Evolutionary conservation across 2,797 vertebrate genomes (phyloP).

Genomic region (Mormyrops boulengeri): DNA sequence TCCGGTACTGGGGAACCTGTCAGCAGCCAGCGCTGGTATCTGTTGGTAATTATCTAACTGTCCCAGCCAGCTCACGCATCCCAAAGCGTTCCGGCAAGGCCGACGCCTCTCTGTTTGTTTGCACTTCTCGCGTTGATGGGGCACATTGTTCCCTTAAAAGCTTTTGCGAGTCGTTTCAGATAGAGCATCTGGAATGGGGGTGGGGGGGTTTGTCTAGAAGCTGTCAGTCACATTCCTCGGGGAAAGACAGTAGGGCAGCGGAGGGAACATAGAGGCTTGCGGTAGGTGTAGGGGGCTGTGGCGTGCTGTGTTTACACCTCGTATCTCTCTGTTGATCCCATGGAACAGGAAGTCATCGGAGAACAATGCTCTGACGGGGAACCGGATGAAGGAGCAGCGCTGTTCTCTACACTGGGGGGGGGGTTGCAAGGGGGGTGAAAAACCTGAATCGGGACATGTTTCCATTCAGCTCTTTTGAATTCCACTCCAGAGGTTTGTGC

Average conservation of each 20-base stretch:
- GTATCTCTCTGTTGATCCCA: not conserved
- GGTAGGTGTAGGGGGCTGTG: not conserved
- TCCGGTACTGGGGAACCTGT: not conserved
- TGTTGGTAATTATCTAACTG: not conserved
- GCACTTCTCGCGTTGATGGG: not conserved
- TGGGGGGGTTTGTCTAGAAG: not conserved
- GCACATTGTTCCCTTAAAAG: not conserved
- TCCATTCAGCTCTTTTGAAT: not conserved
- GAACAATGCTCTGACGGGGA: slow-evolving; percentile 15
- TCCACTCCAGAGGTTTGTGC: not conserved
- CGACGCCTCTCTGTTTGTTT: not conserved
- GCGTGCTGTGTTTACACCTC: not conserved
- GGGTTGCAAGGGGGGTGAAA: not conserved
- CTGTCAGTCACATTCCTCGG: not conserved
- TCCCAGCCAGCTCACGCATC: not conserved
- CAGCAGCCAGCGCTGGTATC: not conserved
- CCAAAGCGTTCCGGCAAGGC: not conserved
- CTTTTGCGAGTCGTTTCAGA: not conserved
- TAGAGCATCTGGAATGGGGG: not conserved
- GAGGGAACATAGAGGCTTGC: not conserved
- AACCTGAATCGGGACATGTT: not conserved
- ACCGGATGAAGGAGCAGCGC: slow-evolving; percentile 6
- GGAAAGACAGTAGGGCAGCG: not conserved
- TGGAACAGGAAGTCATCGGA: slow-evolving; percentile 14
- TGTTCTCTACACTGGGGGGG: not conserved